phyloP scores from a whole-genome alignment of 2,113 vertebrate genomes.

The Struthio camelus region DNA sequence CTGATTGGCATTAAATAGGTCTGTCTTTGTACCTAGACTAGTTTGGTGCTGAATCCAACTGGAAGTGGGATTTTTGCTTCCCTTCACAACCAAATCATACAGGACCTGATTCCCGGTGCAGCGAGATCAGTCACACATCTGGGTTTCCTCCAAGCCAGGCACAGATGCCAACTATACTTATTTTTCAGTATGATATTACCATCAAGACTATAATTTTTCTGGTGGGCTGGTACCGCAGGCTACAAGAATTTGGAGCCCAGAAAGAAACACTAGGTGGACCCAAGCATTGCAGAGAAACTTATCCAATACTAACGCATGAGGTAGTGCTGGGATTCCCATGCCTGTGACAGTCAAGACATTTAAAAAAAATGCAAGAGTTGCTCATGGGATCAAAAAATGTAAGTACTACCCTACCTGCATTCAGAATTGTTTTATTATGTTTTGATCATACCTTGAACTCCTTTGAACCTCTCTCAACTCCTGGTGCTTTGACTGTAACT shows the following conservation, averaged over 20 bases:
- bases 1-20: not conserved
- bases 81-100: not conserved
- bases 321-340: not conserved
- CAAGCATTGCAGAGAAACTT: slow-evolving; percentile 7
- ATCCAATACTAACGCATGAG: not conserved
- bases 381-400: rapidly evolving
- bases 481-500: not conserved
- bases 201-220: not conserved
- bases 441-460: not conserved
- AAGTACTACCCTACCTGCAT: not conserved
- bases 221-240: not conserved
- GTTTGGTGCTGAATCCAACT: not conserved
- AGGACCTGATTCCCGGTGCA: not conserved
- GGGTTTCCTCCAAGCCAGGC: not conserved
- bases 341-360: not conserved
- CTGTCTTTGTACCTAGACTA: not conserved
- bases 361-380: not conserved
- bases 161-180: not conserved
- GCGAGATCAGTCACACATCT: not conserved
- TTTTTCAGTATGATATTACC: not conserved
- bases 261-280: slow-evolving; percentile 46
- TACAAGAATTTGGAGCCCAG: not conserved
- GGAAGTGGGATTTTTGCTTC: not conserved
- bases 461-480: not conserved
- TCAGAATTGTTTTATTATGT: not conserved